Evolutionary conservation across 2,888 invertebrate genomes (phyloP).

Genomic region (Stenurella melanura): DNA sequence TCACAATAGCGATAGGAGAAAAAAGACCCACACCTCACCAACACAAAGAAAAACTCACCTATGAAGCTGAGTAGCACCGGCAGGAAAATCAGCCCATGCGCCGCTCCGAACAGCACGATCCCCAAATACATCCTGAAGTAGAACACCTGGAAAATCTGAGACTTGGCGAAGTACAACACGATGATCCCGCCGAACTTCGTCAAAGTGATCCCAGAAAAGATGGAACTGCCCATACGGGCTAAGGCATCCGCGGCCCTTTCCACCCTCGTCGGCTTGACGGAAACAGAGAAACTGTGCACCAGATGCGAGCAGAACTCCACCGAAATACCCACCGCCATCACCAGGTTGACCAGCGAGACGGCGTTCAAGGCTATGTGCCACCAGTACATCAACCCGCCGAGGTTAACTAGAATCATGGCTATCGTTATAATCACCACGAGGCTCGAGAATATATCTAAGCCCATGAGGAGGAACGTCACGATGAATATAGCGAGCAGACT

Average conservation of each 20-base stretch:
- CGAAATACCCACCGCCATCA: conserved; percentile 98
- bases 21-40: conserved; percentile 14
- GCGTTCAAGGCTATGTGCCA: conserved; percentile 98
- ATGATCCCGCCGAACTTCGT: conserved; percentile 99
- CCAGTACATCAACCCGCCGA: conserved; percentile 97
- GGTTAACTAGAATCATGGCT: conserved; percentile 93
- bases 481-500: conserved; percentile 95
- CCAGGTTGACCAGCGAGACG: conserved; percentile 96
- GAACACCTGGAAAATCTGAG: conserved; percentile 88
- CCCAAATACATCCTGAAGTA: conserved; percentile 85
- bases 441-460: conserved; percentile 94
- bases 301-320: conserved; percentile 99
- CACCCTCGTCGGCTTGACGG: conserved; percentile 82
- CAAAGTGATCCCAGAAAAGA: conserved; percentile 97
- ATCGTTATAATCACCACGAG: conserved; percentile 93
- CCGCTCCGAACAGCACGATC: conserved; percentile 96
- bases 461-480: conserved; percentile 94
- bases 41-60: conserved; percentile 79
- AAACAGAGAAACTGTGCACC: conserved; percentile 92
- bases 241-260: conserved; percentile 89
- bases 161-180: conserved; percentile 97
- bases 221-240: conserved; percentile 94
- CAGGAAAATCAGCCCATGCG: conserved; percentile 97
- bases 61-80: conserved; percentile 98
- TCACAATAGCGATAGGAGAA: conserved; percentile 11